Evolutionary conservation across 2,797 vertebrate species (phyloP).

Genomic region (Naso thynnoides): DNA sequence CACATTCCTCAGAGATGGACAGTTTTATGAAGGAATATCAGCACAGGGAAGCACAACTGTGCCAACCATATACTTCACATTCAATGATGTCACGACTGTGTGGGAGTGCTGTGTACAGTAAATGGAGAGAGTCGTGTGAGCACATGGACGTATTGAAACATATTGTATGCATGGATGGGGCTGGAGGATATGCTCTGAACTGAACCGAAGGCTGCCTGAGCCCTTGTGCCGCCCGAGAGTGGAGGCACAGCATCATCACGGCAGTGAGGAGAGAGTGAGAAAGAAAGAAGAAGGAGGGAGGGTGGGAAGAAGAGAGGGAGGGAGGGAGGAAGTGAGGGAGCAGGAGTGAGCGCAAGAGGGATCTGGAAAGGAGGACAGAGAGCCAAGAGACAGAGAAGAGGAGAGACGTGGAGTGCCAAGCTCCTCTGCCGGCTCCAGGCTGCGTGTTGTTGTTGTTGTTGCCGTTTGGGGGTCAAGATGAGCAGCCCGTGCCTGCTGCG

Average conservation of each 20-base stretch:
- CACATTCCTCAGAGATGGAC: slow-evolving; percentile 7
- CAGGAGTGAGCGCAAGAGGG: slow-evolving; percentile 64
- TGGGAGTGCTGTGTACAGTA: slow-evolving; percentile 46
- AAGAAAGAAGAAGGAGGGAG: slow-evolving; percentile 18
- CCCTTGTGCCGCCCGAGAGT: slow-evolving; percentile 57
- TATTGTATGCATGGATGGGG: slow-evolving; percentile 82
- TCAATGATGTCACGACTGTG: slow-evolving; percentile 52
- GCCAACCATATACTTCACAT: slow-evolving; percentile 32
- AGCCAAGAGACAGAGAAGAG: slow-evolving; percentile 72
- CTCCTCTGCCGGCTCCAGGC: slow-evolving; percentile 63
- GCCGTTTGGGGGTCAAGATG: slow-evolving; percentile 75
- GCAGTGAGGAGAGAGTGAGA: slow-evolving; percentile 61
- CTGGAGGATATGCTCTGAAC: slow-evolving; percentile 68
- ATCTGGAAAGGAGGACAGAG: slow-evolving; percentile 78
- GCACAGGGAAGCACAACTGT: slow-evolving; percentile 21
- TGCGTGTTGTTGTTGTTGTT: slow-evolving; percentile 46
- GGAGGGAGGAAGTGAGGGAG: slow-evolving; percentile 53
- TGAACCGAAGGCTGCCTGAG: slow-evolving; percentile 64
- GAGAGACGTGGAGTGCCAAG: slow-evolving; percentile 72
- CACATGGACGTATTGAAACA: slow-evolving; percentile 62
- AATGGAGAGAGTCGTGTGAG: slow-evolving; percentile 44
- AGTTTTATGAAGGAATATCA: slow-evolving; percentile 20
- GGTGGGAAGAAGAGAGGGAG: slow-evolving; percentile 19
- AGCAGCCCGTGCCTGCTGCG: slow-evolving; percentile 86
- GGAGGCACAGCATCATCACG: slow-evolving; percentile 72